Evolutionary conservation across 2,888 invertebrate genomes (phyloP), one percentile per base, ranked within the genome.

Genomic region (Colostygia pectinataria): DNA sequence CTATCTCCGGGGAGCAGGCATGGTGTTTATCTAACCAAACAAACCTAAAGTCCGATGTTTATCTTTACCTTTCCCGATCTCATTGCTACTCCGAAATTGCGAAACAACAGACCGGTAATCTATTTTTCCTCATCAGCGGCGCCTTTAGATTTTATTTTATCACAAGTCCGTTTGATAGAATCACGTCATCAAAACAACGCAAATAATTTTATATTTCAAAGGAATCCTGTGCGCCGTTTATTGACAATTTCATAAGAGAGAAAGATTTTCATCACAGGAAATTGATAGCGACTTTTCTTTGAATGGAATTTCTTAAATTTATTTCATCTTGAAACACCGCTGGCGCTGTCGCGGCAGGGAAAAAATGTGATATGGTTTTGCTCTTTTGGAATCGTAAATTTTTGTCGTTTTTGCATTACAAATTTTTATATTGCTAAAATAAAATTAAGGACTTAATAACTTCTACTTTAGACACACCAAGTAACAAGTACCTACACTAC

Each of bases 191-290:
- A 66, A 57, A 47, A 60, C 64, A 61, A 65, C 57, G 55, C 59
- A 42, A 68, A 73, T 59, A 63, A 63, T 67, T n/a, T 71, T 70
- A 69, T 70, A 63, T 66, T 65, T 64, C 64, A 72, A 70, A 70
- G 61, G 64, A 73, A 74, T 75, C 65, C 64, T 55, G 61, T 58
- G 63, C 64, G 72, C 62, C 68, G 71, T 77, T 76, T 74, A 80
- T 80, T 76, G 81, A 77, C 71, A 82, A 80, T 78, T 81, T 78
- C 66, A 69, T 73, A 74, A 80, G 66, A 73, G 71, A 68, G 71
- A 74, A 77, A 77, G 71, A 73, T 74, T 81, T 81, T 70, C 68
- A 70, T 77, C 71, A 66, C 70, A 59, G 70, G 63, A 80, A 81
- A 80, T 80, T 77, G 77, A 81, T 77, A 75, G 69, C 74, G 65